Evolutionary conservation across 2,797 vertebrate species (phyloP), one percentile per base, ranked within the genome.

Genomic region (Champsocephalus esox): DNA sequence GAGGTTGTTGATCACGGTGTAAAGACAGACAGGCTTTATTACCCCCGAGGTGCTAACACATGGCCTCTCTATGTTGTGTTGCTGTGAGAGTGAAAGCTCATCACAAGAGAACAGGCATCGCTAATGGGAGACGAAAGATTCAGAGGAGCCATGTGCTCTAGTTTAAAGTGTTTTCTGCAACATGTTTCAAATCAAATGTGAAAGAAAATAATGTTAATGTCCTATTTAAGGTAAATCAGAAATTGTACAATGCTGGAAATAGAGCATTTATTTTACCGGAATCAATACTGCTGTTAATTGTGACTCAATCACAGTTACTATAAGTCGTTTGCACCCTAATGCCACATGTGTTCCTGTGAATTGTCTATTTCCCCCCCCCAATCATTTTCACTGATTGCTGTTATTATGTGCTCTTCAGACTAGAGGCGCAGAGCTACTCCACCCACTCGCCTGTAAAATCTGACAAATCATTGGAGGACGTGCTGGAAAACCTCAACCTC

Each of bases 401-500:
- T 85, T 17, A 77, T 88, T 77, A 65, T 84, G 63, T 82, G 54
- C 74, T 83, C 73, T 57, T 52, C 91, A 99, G 98, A 78, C 89
- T 85, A 76, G 94, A 95, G 70, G 94, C 88, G 77, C 92, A 79
- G 13, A 73, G 74, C 60, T 90, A 94, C 85, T 92, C 93, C 87
- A 92, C 92, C 77, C 87, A 94, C 78, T 91, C 94, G 9, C 91
- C 94, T 3, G 90, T 93, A 52, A 96, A 95, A 90, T 92, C 92
- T 3, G 92, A 96, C 87, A 96, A 87, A 87, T 88, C 93, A 71
- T 89, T 99, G 78, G 97, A 99, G 88, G 96, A 97, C 61, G 92
- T 99, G 61, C 95, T 97, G 84, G 94, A 94, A 91, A 96, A 97
- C 84, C 93, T 99, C 75, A 97, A 96, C 87, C 90, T 98, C 80